Evolutionary conservation across 2,797 vertebrate species (phyloP).

Genomic region (Thunnus albacares): DNA sequence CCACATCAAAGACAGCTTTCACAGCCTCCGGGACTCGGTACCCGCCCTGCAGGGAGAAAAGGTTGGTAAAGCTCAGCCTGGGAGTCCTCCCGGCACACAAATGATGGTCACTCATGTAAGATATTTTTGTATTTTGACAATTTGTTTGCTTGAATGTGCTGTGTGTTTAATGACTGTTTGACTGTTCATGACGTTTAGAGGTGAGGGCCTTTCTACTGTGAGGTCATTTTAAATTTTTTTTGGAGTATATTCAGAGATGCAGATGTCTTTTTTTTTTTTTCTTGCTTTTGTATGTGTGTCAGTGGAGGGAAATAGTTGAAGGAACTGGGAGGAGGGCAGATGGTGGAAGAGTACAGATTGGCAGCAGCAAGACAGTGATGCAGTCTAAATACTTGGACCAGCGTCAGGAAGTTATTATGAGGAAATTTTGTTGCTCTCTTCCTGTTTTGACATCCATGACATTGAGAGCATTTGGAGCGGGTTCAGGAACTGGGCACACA

Average conservation of each 20-base stretch:
- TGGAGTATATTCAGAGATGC: conserved; percentile 8
- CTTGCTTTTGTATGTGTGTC: conserved; percentile 4
- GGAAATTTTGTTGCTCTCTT: conserved; percentile 74
- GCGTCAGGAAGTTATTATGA: conserved; percentile 79
- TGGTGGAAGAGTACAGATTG: conserved; percentile 56
- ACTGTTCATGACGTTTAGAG: neutral
- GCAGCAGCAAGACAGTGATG: conserved; percentile 52
- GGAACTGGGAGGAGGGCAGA: conserved; percentile 42
- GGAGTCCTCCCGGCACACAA: conserved; percentile 49
- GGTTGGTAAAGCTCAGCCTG: conserved; percentile 88
- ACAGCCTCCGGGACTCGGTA: conserved; percentile 98
- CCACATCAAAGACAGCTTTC: conserved; percentile 99
- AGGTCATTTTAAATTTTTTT: neutral
- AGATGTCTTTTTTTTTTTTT: conserved; percentile 13
- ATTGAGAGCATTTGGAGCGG: conserved; percentile 45
- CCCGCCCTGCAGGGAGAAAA: conserved; percentile 99
- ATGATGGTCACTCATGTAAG: conserved; percentile 1
- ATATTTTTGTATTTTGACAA: neutral
- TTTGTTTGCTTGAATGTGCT: neutral
- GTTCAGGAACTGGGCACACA: conserved; percentile 39
- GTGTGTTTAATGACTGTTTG: neutral
- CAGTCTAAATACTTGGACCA: conserved; percentile 65
- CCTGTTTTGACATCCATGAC: conserved; percentile 77
- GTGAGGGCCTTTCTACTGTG: conserved; percentile 3
- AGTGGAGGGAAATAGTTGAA: conserved; percentile 26